Evolutionary conservation across 2,888 invertebrate species (phyloP).

Genomic region (Tiphia femorata): DNA sequence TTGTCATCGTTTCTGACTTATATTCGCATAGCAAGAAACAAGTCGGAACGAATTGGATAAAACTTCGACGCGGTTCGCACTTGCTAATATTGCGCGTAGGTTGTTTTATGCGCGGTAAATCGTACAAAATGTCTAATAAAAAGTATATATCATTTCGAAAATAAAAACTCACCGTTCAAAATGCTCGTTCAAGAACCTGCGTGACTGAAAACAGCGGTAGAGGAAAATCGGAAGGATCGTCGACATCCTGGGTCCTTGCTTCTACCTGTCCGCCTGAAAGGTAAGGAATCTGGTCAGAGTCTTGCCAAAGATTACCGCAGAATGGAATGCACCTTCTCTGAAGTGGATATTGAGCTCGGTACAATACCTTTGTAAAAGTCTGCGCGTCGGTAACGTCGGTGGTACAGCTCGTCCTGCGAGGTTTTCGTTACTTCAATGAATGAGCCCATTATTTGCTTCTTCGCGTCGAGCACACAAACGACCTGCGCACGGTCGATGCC

Average conservation of each 20-base stretch:
- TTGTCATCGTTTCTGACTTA: conserved; percentile 49
- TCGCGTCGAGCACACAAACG: too few relatives aligned
- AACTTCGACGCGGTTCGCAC: not conserved
- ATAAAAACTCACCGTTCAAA: too few relatives aligned
- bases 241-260: too few relatives aligned
- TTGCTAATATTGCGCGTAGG: conserved; percentile 10
- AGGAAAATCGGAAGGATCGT: too few relatives aligned
- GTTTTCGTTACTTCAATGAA: conserved; percentile 53
- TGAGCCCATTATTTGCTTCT: conserved; percentile 57
- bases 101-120: too few relatives aligned
- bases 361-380: conserved; percentile 54
- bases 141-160: too few relatives aligned
- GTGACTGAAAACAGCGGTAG: too few relatives aligned
- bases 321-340: conserved; percentile 46
- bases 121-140: too few relatives aligned
- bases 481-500: conserved; percentile 39
- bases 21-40: conserved; percentile 48
- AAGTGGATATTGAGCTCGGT: conserved; percentile 49
- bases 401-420: conserved; percentile 24
- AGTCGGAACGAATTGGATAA: conserved; percentile 26
- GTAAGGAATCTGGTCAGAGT: not conserved
- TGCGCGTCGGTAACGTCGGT: conserved; percentile 36
- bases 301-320: conserved; percentile 40
- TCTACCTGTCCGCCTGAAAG: conserved; percentile 2
- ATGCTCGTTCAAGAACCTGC: too few relatives aligned